Percentiles rank a stretch among this genome's conserved stretches.
phyloP scores from a whole-genome alignment of 2,797 vertebrate genomes.

The Bovichtus variegatus region DNA sequence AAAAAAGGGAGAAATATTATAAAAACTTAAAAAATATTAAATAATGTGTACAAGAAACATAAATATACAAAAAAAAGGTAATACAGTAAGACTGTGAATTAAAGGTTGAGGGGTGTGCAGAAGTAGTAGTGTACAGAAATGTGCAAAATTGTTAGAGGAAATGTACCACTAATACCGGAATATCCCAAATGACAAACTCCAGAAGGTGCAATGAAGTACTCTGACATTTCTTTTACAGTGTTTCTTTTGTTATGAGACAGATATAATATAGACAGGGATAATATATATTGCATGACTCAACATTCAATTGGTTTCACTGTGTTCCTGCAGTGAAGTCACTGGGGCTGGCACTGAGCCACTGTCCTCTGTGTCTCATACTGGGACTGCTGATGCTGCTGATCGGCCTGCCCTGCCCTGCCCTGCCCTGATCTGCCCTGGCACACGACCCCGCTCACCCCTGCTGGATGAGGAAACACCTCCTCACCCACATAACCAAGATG shows the following conservation, averaged over 20 bases:
- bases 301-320: conserved; percentile 48
- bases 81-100: no score
- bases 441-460: conserved; percentile 64
- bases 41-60: no score
- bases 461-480: conserved; percentile 49
- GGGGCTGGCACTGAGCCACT: conserved; percentile 67
- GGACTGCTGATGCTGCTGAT: conserved; percentile 80
- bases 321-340: conserved; percentile 76
- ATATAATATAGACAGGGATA: background rate
- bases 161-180: background rate
- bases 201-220: background rate
- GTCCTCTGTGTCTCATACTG: conserved; percentile 70
- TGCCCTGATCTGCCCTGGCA: conserved; percentile 48
- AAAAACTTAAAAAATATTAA: no score
- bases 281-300: conserved; percentile 43
- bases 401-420: conserved; percentile 15
- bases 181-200: background rate
- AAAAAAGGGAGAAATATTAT: no score
- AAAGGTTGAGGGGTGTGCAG: no score
- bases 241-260: background rate
- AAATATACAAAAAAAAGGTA: no score
- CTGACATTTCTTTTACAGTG: background rate
- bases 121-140: no score
- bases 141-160: no score
- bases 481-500: conserved; percentile 20